phyloP scores from a whole-genome alignment of 2,797 vertebrate genomes.

The Galago senegalensis region DNA sequence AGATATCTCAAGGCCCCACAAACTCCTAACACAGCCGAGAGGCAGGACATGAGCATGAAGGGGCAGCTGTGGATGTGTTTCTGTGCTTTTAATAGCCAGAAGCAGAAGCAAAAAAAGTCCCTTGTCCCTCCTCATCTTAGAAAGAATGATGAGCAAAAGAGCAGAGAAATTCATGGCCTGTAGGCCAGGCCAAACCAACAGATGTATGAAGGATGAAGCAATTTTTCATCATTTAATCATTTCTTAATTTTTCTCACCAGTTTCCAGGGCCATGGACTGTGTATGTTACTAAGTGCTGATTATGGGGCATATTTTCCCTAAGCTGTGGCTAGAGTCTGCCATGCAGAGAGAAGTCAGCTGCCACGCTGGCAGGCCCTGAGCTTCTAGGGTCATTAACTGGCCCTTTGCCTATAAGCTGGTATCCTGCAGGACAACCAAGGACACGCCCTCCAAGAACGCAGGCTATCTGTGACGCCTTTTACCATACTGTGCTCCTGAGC shows the following conservation, averaged over 20 bases:
- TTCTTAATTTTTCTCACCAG: background rate
- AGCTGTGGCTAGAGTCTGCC: background rate
- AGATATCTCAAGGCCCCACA: background rate
- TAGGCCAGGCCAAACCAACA: background rate
- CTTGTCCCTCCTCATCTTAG: background rate
- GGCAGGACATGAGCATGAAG: background rate
- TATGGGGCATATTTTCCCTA: background rate
- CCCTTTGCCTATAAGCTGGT: background rate
- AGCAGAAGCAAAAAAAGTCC: background rate
- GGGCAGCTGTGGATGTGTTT: background rate
- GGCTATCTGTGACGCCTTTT: background rate
- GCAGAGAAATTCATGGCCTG: background rate
- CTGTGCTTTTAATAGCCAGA: constrained; percentile 5
- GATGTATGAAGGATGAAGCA: background rate
- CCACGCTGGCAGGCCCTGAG: background rate
- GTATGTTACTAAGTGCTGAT: background rate
- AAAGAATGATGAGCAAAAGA: background rate
- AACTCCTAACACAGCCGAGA: background rate
- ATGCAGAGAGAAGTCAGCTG: constrained; percentile 39
- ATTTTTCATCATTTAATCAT: background rate
- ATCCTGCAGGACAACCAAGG: constrained; percentile 9
- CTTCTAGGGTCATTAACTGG: background rate
- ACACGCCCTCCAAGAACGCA: background rate
- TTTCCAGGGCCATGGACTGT: background rate
- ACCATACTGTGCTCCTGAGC: background rate